These are phyloP conservation scores for Micrastur ruficollis DNA, from an alignment of 2,797 vertebrate genomes.

Conservation along the genomic window DNA sequence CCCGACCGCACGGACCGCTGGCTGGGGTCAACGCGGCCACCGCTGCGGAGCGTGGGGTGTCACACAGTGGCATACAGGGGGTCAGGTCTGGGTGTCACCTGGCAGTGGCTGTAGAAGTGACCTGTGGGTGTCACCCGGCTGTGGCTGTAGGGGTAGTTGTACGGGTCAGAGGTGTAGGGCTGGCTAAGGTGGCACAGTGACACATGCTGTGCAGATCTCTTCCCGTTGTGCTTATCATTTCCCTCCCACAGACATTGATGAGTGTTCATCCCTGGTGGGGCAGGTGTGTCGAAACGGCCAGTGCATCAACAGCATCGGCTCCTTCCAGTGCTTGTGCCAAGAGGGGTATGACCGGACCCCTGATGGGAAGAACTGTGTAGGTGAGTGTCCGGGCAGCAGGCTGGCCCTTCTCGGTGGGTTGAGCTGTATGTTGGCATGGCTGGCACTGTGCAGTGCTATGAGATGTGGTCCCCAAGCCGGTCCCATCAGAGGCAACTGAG, in stretches of 20 bases:
- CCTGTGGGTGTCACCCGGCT: background rate
- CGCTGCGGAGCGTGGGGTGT: background rate
- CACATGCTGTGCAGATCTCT: background rate
- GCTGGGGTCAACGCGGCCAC: accelerated
- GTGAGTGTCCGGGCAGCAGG: slow-evolving; percentile 72
- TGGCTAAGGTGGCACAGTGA: background rate
- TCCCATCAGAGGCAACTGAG: background rate
- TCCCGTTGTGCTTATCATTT: background rate
- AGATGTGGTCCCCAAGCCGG: accelerated
- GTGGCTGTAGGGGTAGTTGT: background rate
- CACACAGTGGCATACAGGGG: background rate
- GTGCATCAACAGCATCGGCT: slow-evolving; percentile 90
- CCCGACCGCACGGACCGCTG: accelerated
- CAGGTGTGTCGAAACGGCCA: slow-evolving; percentile 91
- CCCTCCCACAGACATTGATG: slow-evolving; percentile 83
- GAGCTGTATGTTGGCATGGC: background rate
- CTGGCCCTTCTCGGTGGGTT: background rate
- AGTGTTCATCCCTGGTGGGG: slow-evolving; percentile 86
- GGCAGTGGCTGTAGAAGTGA: background rate
- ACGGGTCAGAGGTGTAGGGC: background rate
- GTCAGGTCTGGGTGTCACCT: background rate
- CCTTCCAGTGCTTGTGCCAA: slow-evolving; percentile 91
- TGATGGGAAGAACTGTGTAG: slow-evolving; percentile 90
- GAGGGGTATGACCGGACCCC: slow-evolving; percentile 90
- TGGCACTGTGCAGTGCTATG: background rate